phyloP scores from a whole-genome alignment of 2,888 invertebrate species.

The Mantis religiosa region DNA sequence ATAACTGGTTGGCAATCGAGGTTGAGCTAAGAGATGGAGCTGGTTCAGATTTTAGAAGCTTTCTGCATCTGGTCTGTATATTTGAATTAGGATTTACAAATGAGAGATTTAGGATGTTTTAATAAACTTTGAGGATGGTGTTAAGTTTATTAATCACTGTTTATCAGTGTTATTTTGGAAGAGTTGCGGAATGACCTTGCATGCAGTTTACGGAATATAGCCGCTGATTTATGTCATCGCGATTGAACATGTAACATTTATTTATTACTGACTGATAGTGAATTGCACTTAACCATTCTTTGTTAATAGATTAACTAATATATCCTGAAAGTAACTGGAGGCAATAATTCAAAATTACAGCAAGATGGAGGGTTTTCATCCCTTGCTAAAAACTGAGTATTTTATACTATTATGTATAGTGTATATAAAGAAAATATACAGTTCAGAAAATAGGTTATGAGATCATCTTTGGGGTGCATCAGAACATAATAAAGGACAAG shows the following conservation, averaged over 20 bases:
- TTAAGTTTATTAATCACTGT: background rate
- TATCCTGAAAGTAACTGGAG: background rate
- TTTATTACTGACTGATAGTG: background rate
- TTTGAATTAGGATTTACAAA: constrained; percentile 25
- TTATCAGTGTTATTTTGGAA: background rate
- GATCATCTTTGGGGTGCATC: too few species aligned
- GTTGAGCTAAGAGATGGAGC: constrained; percentile 32
- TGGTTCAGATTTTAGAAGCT: constrained; percentile 23
- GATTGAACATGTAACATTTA: background rate
- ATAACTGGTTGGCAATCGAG: constrained; percentile 31
- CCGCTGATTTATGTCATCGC: constrained; percentile 8
- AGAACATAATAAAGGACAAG: too few species aligned
- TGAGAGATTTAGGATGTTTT: constrained; percentile 1
- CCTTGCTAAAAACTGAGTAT: background rate
- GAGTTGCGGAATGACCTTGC: constrained; percentile 21
- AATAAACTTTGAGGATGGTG: background rate
- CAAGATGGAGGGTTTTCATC: background rate
- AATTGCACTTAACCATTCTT: background rate
- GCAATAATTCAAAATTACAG: background rate
- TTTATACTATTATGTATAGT: background rate
- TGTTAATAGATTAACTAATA: background rate
- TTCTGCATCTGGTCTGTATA: constrained; percentile 27
- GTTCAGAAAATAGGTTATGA: background rate
- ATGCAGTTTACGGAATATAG: constrained; percentile 6
- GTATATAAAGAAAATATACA: too few species aligned